Percentiles rank a stretch among this genome's conserved stretches.
Evolutionary conservation across 2,888 invertebrate species (phyloP).

Genomic region (Cheiracanthium punctorium): DNA sequence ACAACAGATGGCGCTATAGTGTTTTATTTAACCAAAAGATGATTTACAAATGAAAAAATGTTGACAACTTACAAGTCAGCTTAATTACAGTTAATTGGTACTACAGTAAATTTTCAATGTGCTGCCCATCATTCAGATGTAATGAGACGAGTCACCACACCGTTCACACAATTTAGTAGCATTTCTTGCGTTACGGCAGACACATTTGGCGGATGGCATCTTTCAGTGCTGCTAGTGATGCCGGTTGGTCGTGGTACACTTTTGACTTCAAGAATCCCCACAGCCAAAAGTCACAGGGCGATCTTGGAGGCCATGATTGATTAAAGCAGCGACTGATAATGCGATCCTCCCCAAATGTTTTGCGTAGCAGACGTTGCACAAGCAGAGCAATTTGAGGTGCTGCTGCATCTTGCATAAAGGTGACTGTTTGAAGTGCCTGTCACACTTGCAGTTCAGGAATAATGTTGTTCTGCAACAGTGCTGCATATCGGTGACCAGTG

Average conservation of each 20-base stretch:
- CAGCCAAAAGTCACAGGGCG: conserved; percentile 16
- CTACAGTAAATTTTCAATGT: conserved; percentile 19
- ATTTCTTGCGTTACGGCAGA: conserved; percentile 14
- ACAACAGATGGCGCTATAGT: conserved; percentile 10
- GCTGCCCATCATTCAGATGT: conserved; percentile 19
- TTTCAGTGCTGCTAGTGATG: conserved; percentile 14
- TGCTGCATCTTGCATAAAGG: conserved; percentile 16
- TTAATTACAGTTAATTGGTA: background rate
- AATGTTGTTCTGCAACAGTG: conserved; percentile 14
- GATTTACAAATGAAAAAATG: conserved; percentile 5
- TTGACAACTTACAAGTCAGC: conserved; percentile 4
- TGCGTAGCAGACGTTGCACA: conserved; percentile 7
- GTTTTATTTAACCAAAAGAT: conserved; percentile 1
- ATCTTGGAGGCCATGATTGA: conserved; percentile 2
- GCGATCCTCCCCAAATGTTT: conserved; percentile 20
- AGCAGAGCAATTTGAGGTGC: conserved; percentile 8
- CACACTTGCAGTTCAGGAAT: conserved; percentile 4
- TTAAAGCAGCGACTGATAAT: conserved; percentile 10
- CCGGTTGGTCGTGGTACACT: conserved; percentile 23
- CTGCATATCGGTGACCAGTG: conserved; percentile 6
- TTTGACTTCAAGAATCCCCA: conserved; percentile 23
- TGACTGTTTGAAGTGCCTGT: background rate
- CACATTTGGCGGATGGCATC: conserved; percentile 24
- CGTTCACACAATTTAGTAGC: background rate
- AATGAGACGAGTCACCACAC: conserved; percentile 10